Conservation (phyloP, 2,797 vertebrate genomes). For the Phoxinus dragarum region DNA sequence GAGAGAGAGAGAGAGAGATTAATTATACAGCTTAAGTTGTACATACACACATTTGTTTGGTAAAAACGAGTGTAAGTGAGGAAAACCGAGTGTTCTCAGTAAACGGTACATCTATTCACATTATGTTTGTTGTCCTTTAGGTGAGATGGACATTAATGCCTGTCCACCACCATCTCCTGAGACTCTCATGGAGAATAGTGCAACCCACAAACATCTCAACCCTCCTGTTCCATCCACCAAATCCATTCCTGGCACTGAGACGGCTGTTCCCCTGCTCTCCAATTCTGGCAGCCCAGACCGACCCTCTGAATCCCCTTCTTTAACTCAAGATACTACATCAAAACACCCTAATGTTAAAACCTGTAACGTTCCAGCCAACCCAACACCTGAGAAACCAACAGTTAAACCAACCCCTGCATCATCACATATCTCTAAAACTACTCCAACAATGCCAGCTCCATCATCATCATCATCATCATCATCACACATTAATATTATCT, state of each 20-base stretch:
- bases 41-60: neutral
- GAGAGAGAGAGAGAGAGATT: neutral
- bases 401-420: neutral
- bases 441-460: neutral
- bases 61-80: neutral
- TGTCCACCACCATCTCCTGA: slow-evolving; percentile 14
- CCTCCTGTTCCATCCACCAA: slow-evolving; percentile 23
- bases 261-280: neutral
- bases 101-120: neutral
- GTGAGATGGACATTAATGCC: slow-evolving; percentile 28
- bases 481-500: neutral
- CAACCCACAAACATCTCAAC: neutral
- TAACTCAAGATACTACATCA: slow-evolving; percentile 5
- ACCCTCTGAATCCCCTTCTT: slow-evolving; percentile 3
- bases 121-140: slow-evolving; percentile 21
- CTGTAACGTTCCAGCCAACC: neutral
- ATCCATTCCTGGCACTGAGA: slow-evolving; percentile 22
- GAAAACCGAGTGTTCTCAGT: neutral
- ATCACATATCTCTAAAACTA: slow-evolving; percentile 7
- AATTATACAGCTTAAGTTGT: neutral
- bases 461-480: slow-evolving; percentile 5
- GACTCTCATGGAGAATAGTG: neutral
- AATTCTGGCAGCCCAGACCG: neutral
- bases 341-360: slow-evolving; percentile 20
- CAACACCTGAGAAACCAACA: neutral